Evolutionary conservation across 35 echinoderm and acorn worm species (phyloP), one percentile per base, ranked within the genome.

Genomic region (Lytechinus pictus): DNA sequence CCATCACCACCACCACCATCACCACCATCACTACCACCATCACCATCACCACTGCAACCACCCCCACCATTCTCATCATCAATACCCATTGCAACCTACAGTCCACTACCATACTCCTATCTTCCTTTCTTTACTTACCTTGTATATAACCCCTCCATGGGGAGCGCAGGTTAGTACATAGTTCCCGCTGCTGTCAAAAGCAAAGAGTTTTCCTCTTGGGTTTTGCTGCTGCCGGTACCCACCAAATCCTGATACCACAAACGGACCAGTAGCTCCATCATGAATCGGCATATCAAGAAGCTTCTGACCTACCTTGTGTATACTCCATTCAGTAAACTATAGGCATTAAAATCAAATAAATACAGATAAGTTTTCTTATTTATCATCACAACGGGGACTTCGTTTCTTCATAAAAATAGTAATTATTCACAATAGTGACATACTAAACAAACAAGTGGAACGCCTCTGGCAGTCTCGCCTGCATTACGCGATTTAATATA

Each of bases 81-180:
- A 12, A 12, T 4, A 66, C 9, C 61, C 10, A 71, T 19, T 12
- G 24, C 14, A 14, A 71, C 24, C 61, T 60, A 71, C 24, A 12
- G 1, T 71, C 16, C 14, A 21, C 24, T 21, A 71, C 61, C 16
- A 21, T 16, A 19, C 61, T 71, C 61, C 1, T 16, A 8, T 11
- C 60, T 71, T 19, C 61, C 16, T 71, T 94, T 94, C 91, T 2
- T 27, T 6, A 44, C 94, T 55, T 92, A 99, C 98, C 97, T 98
- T 92, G 53, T 99, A 99, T 28, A 99, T 98, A 52, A 99, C 95
- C 12, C 97, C 97, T 27, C 98, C 98, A 58, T 96, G 96, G 1
- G 93, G 95, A 51, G 98, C 97, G 97, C 98, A 99, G 2, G 98
- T 99, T 27, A 99, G 96, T 53, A 99, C 94, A 57, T 99, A 96